Percentiles rank a stretch among this genome's conserved stretches.
phyloP scores from a whole-genome alignment of 2,888 invertebrate genomes.

The Poecilobothrus nobilitatus region DNA sequence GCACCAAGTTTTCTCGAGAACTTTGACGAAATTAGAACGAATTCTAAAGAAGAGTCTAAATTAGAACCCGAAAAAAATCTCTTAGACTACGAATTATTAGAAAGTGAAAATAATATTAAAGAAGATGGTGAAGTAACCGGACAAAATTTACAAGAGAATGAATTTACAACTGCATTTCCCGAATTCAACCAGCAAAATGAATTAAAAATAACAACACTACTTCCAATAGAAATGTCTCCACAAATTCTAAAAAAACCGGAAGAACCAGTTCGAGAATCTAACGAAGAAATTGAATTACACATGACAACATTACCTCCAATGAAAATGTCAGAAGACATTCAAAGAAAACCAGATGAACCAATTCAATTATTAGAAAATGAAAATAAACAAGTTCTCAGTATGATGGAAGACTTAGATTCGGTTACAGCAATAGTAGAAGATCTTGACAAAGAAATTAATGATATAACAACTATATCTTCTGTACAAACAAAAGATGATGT shows the following conservation, averaged over 20 bases:
- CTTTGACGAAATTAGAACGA: too few relatives aligned
- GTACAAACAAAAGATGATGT: background rate
- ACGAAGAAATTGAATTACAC: too few relatives aligned
- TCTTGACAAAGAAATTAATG: background rate
- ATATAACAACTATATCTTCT: background rate
- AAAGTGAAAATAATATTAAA: slow-evolving; percentile 4
- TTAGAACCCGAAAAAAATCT: background rate
- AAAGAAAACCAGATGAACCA: background rate
- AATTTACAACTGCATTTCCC: background rate
- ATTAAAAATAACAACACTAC: background rate
- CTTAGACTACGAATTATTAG: background rate
- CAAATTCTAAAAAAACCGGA: too few relatives aligned
- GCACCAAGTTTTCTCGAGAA: too few relatives aligned
- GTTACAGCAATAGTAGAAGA: background rate
- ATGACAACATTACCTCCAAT: too few relatives aligned
- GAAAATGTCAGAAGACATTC: background rate
- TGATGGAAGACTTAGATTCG: background rate
- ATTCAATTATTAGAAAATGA: background rate
- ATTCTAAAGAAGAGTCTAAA: too few relatives aligned
- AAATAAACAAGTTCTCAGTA: too few relatives aligned
- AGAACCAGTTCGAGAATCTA: too few relatives aligned
- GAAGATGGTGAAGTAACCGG: background rate
- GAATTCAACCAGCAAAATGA: background rate
- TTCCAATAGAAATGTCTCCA: background rate
- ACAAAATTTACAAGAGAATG: background rate